phyloP scores from a whole-genome alignment of 2,888 invertebrate genomes.

The Scelioninae gen. 1 region DNA sequence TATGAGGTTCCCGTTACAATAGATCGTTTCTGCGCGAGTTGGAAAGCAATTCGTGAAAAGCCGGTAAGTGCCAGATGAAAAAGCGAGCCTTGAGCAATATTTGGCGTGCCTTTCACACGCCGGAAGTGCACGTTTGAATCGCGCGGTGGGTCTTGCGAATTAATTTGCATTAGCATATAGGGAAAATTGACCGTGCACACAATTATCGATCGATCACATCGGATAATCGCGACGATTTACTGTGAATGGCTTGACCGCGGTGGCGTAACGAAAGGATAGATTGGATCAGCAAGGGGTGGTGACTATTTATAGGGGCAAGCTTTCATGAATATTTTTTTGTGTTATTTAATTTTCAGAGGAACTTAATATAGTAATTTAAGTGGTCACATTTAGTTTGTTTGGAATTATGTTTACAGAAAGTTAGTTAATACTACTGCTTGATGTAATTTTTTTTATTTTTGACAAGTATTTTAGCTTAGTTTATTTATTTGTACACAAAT shows the following conservation, averaged over 20 bases:
- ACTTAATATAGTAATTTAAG: no score
- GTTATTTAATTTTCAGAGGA: no score
- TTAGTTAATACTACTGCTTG: no score
- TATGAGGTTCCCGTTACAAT: constrained; percentile 64
- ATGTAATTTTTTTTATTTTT: no score
- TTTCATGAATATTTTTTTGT: no score
- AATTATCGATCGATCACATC: constrained; percentile 58
- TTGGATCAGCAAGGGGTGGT: no score
- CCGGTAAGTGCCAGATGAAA: constrained; percentile 7
- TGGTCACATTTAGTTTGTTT: no score
- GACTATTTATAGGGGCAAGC: no score
- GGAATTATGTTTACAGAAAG: no score
- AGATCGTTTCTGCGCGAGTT: constrained; percentile 58
- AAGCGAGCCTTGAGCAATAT: not conserved
- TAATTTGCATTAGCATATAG: constrained; percentile 61
- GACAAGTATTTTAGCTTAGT: no score
- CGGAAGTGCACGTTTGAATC: constrained; percentile 31
- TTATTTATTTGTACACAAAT: no score
- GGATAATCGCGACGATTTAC: constrained; percentile 60
- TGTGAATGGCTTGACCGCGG: constrained; percentile 28
- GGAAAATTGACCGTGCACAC: constrained; percentile 53
- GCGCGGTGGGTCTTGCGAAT: constrained; percentile 55
- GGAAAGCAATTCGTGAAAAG: constrained; percentile 56
- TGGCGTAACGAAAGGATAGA: constrained; percentile 48
- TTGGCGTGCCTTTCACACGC: constrained; percentile 45